Conservation (phyloP, 30 jellyfish, hydroid and myxozoan genomes). For the Catostylus mosaicus region DNA sequence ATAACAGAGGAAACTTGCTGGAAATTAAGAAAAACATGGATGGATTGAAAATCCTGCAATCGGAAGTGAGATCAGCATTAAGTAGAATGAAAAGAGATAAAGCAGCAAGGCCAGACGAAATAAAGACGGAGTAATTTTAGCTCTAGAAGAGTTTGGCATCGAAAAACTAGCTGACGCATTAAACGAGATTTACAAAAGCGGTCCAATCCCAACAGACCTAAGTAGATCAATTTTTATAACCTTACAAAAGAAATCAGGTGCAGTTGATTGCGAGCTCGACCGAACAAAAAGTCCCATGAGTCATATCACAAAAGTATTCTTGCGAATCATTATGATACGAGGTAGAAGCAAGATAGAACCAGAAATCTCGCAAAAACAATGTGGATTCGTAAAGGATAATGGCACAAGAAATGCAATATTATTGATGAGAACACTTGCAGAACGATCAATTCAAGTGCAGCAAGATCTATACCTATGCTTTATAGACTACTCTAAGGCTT, state of each 20-base stretch:
- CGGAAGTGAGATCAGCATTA: slow-evolving; percentile 35
- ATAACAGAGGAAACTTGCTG: slow-evolving; percentile 25
- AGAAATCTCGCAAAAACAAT: too few relatives aligned
- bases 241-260: slow-evolving; percentile 38
- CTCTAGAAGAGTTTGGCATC: slow-evolving; percentile 12
- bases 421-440: too few relatives aligned
- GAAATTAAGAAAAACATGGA: slow-evolving; percentile 12
- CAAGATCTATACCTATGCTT: too few relatives aligned
- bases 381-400: too few relatives aligned
- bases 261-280: slow-evolving; percentile 28
- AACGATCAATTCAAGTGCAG: too few relatives aligned
- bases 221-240: too few relatives aligned
- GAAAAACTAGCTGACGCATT: slow-evolving; percentile 24
- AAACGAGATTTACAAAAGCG: slow-evolving; percentile 24
- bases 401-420: too few relatives aligned
- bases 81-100: slow-evolving; percentile 5
- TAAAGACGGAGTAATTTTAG: slow-evolving; percentile 16
- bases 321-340: slow-evolving; percentile 28
- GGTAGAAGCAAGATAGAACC: too few relatives aligned
- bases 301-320: slow-evolving; percentile 24
- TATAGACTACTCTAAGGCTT: too few relatives aligned
- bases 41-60: slow-evolving; percentile 32
- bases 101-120: slow-evolving; percentile 16
- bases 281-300: slow-evolving; percentile 19
- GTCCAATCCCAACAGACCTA: slow-evolving; percentile 28